Percentiles rank a stretch among this genome's conserved stretches.
phyloP scores from a whole-genome alignment of 2,113 vertebrate species.

The Ciconia boyciana region DNA sequence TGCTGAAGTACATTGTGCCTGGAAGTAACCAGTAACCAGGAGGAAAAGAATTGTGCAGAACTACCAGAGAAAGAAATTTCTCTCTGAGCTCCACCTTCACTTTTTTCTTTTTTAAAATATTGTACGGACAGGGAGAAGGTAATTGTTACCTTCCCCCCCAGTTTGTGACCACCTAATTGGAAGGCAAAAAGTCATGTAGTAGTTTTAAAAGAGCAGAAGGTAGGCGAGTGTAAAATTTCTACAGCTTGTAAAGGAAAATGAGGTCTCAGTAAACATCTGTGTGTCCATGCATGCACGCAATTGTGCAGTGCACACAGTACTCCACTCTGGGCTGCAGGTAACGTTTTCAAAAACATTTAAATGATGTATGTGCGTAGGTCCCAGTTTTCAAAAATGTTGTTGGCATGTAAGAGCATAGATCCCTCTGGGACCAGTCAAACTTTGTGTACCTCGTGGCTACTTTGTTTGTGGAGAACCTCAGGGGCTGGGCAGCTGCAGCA shows the following conservation, averaged over 20 bases:
- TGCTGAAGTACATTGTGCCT: neutral
- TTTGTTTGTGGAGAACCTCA: neutral
- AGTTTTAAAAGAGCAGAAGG: neutral
- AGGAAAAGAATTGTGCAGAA: neutral
- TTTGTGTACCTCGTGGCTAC: rapidly evolving
- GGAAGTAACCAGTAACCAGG: neutral
- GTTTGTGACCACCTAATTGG: neutral
- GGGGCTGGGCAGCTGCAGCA: neutral
- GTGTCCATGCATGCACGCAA: rapidly evolving
- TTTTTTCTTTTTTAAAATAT: neutral
- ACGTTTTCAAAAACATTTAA: neutral
- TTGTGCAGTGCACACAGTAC: too few relatives aligned
- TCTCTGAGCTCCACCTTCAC: neutral
- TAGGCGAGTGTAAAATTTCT: neutral
- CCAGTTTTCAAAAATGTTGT: neutral
- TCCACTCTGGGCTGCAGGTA: neutral
- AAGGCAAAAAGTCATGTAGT: neutral
- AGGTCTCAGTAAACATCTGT: neutral
- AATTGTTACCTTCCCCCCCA: neutral
- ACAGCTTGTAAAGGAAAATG: neutral
- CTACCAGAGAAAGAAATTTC: neutral
- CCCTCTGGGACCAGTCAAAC: neutral
- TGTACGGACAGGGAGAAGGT: neutral
- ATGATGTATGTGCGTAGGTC: neutral
- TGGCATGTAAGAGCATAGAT: rapidly evolving